Evolutionary conservation across 1,140 invertebrate genomes (phyloP).

Genomic region (Hetaerina americana): DNA sequence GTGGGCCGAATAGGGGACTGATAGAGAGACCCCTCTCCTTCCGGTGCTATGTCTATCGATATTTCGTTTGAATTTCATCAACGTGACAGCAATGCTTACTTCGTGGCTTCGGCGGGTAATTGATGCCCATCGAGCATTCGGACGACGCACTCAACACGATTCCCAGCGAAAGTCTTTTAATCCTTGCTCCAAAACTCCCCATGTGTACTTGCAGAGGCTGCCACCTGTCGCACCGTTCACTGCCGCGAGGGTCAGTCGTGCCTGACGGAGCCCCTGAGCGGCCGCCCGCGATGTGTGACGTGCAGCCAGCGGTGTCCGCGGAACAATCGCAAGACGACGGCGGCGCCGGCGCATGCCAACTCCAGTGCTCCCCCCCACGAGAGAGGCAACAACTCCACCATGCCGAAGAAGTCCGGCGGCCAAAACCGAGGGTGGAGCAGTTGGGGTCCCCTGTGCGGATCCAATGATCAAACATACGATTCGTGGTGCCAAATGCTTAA

Average conservation of each 20-base stretch:
- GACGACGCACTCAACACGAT: too few relatives aligned
- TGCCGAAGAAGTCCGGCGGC: constrained; percentile 21
- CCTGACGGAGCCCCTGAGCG: constrained; percentile 52
- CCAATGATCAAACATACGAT: constrained; percentile 67
- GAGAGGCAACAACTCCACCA: constrained; percentile 20
- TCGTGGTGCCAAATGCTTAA: constrained; percentile 80
- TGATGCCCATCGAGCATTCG: too few relatives aligned
- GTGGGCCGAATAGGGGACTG: too few relatives aligned
- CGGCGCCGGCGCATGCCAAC: constrained; percentile 25
- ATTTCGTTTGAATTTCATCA: too few relatives aligned
- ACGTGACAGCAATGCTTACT: too few relatives aligned
- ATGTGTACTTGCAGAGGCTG: constrained; percentile 42
- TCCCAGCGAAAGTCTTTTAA: too few relatives aligned
- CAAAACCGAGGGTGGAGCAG: neutral
- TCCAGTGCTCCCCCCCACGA: constrained; percentile 16
- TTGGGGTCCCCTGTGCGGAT: constrained; percentile 52
- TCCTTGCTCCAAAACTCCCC: too few relatives aligned
- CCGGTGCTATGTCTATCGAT: too few relatives aligned
- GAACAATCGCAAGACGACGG: constrained; percentile 7
- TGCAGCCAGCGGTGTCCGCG: constrained; percentile 46
- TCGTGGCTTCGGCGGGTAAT: too few relatives aligned
- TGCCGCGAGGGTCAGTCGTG: constrained; percentile 65
- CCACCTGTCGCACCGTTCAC: constrained; percentile 56
- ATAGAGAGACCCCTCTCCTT: too few relatives aligned
- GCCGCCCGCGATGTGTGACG: constrained; percentile 60